phyloP scores from a whole-genome alignment of 1,140 invertebrate genomes.

The Harlomillsia oculata region DNA sequence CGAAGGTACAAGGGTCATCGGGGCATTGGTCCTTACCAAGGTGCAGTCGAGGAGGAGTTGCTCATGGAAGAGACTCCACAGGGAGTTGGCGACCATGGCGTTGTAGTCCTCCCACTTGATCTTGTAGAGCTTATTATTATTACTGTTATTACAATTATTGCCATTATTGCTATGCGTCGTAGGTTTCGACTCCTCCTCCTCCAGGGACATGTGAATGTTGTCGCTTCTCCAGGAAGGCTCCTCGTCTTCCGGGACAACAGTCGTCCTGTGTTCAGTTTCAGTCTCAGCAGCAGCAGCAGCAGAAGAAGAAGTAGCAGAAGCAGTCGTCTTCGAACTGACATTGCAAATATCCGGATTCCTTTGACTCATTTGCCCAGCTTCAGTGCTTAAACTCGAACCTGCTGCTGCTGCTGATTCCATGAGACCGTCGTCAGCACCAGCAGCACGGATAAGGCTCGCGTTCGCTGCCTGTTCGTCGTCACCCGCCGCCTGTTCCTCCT shows the following conservation, averaged over 20 bases:
- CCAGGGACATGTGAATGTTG: too few relatives aligned
- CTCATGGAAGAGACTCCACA: conserved; percentile 32
- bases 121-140: background rate
- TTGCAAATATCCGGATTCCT: too few relatives aligned
- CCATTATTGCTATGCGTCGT: background rate
- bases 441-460: background rate
- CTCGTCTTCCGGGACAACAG: too few relatives aligned
- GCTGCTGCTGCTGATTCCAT: background rate
- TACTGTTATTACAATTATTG: background rate
- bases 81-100: conserved; percentile 29
- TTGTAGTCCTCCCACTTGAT: conserved; percentile 32
- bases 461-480: background rate
- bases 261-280: too few relatives aligned
- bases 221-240: too few relatives aligned
- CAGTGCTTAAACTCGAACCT: background rate
- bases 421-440: background rate
- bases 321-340: too few relatives aligned
- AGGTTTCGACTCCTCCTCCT: too few relatives aligned
- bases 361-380: too few relatives aligned
- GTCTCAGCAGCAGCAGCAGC: too few relatives aligned
- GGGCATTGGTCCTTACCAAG: conserved; percentile 24
- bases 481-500: background rate
- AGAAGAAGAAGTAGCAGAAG: too few relatives aligned
- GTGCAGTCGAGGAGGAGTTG: conserved; percentile 34
- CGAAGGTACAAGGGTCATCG: conserved; percentile 1